A percentile compares a stretch with the other conserved stretches of the same genome.
Conservation (phyloP, 2,888 invertebrate species). For the Nycteola revayana region DNA sequence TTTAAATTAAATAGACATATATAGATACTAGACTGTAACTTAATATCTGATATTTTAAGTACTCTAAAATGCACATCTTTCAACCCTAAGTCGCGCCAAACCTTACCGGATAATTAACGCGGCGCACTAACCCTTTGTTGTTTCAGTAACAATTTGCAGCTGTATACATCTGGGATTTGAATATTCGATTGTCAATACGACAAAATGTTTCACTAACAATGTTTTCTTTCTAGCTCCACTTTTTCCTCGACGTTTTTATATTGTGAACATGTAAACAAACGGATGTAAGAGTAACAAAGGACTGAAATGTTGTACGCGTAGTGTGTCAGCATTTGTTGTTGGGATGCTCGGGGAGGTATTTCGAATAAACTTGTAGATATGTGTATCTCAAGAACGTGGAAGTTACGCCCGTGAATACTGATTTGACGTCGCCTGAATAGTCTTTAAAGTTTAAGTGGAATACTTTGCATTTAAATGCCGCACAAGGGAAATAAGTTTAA, state of each 20-base stretch:
- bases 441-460: too few relatives aligned
- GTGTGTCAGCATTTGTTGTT: slow-evolving; percentile 13
- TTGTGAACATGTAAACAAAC: slow-evolving; percentile 14
- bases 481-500: too few relatives aligned
- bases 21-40: too few relatives aligned
- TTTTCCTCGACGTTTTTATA: slow-evolving; percentile 14
- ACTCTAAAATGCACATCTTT: too few relatives aligned
- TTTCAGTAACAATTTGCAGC: too few relatives aligned
- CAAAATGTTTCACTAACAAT: slow-evolving; percentile 7
- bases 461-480: too few relatives aligned
- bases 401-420: too few relatives aligned
- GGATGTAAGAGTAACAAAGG: slow-evolving; percentile 7
- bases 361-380: background rate
- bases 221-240: slow-evolving; percentile 1
- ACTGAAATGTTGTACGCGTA: slow-evolving; percentile 4
- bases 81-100: slow-evolving; percentile 30
- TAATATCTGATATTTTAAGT: too few relatives aligned
- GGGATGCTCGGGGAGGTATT: background rate
- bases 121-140: slow-evolving; percentile 24
- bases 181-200: slow-evolving; percentile 10
- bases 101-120: slow-evolving; percentile 50
- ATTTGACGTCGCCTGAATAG: too few relatives aligned
- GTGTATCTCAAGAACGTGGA: too few relatives aligned
- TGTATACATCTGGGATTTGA: background rate
- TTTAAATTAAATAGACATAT: too few relatives aligned